Percentiles rank a stretch among this genome's conserved stretches.
Evolutionary conservation across 2,113 vertebrate genomes (phyloP).

Genomic region (Oenanthe melanoleuca): DNA sequence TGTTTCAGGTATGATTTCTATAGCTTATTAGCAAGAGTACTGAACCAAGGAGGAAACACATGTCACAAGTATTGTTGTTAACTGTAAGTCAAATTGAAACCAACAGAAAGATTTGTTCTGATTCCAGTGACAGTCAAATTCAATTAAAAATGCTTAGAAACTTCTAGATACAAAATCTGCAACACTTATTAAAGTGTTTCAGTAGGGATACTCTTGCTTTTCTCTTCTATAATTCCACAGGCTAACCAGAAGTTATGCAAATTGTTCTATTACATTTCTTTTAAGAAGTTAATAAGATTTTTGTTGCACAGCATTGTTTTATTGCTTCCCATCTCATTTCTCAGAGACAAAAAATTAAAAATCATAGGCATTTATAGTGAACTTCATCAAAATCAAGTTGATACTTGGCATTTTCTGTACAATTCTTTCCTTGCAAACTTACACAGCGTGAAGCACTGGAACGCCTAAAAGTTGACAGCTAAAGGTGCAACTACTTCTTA

Average conservation of each 20-base stretch:
- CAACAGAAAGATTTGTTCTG: background rate
- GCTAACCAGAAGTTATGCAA: background rate
- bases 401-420: background rate
- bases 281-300: background rate
- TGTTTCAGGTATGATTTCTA: slow-evolving; percentile 86
- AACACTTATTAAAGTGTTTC: background rate
- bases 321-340: background rate
- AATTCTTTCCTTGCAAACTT: background rate
- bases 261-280: background rate
- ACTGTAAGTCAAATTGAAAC: background rate
- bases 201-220: background rate
- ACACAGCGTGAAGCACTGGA: background rate
- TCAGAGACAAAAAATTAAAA: background rate
- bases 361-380: background rate
- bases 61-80: background rate
- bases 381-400: background rate
- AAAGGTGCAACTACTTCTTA: background rate
- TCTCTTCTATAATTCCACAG: background rate
- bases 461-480: background rate
- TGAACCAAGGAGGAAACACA: background rate
- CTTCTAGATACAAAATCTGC: background rate
- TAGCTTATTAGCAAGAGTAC: background rate
- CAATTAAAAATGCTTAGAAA: background rate
- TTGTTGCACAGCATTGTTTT: background rate
- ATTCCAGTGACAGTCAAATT: background rate